Conservation (phyloP, 2,888 invertebrate species). For the Vanessa cardui region DNA sequence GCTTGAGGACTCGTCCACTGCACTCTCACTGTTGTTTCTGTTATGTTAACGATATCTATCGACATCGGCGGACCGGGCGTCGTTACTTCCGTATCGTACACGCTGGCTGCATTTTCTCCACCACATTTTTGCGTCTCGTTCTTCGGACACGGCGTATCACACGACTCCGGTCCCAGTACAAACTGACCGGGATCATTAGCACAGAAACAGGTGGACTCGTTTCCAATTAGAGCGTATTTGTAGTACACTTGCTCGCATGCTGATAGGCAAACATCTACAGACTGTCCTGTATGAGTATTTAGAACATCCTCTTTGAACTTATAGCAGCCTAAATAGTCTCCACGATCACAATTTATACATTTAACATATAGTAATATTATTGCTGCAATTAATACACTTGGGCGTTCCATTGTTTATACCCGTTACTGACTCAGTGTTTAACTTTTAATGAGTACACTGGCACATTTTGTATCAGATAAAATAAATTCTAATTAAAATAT, state of each 20-base stretch:
- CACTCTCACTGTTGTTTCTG: slow-evolving; percentile 84
- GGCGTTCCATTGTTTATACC: slow-evolving; percentile 64
- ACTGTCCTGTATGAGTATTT: slow-evolving; percentile 75
- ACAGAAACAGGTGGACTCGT: slow-evolving; percentile 74
- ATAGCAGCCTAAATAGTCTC: slow-evolving; percentile 74
- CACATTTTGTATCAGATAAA: slow-evolving; percentile 6
- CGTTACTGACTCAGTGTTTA: slow-evolving; percentile 49
- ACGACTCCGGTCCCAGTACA: slow-evolving; percentile 69
- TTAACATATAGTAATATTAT: slow-evolving; percentile 46
- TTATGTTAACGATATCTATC: slow-evolving; percentile 81
- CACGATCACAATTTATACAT: slow-evolving; percentile 58
- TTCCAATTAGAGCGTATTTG: slow-evolving; percentile 72
- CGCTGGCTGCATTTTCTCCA: slow-evolving; percentile 85
- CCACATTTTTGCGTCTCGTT: slow-evolving; percentile 86
- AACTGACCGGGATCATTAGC: slow-evolving; percentile 72
- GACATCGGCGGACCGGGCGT: slow-evolving; percentile 88
- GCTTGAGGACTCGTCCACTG: slow-evolving; percentile 84
- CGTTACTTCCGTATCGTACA: slow-evolving; percentile 85
- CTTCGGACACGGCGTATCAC: slow-evolving; percentile 83
- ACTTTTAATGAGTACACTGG: slow-evolving; percentile 4
- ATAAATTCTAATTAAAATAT: not conserved
- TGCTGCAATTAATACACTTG: slow-evolving; percentile 46
- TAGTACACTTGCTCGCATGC: slow-evolving; percentile 76
- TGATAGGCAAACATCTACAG: slow-evolving; percentile 73
- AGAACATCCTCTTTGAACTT: slow-evolving; percentile 63